Percentiles rank a stretch among this genome's conserved stretches.
Conservation (phyloP, 2,888 invertebrate genomes). For the Tricholauxania praeusta region DNA sequence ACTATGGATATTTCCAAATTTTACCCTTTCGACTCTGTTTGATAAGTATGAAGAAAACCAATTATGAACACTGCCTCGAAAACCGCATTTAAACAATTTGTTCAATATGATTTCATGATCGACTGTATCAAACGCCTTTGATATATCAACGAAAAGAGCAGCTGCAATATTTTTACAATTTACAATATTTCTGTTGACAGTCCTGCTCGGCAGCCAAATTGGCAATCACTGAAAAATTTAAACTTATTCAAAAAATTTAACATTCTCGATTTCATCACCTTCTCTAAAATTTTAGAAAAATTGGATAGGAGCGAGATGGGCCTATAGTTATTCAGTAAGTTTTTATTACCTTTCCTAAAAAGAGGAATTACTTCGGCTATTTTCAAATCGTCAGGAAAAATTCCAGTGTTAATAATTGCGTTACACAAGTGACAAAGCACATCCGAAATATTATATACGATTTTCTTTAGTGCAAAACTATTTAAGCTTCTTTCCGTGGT, state of each 20-base stretch:
- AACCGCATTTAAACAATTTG: not conserved
- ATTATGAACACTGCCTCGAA: no score
- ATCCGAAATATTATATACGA: no score
- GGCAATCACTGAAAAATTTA: not conserved
- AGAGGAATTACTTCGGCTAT: no score
- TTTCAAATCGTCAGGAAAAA: no score
- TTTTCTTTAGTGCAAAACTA: no score
- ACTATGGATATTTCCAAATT: not conserved
- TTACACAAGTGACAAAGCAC: no score
- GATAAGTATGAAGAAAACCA: no score
- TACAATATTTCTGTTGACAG: not conserved
- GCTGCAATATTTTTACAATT: not conserved
- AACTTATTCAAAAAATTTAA: not conserved
- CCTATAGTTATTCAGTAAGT: not conserved
- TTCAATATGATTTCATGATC: not conserved
- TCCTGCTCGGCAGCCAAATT: constrained; percentile 1
- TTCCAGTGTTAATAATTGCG: no score
- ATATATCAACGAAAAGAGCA: not conserved
- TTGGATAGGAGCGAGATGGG: no score
- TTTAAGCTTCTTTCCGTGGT: no score
- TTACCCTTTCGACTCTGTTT: not conserved
- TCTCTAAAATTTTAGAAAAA: no score
- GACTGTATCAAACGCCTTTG: not conserved
- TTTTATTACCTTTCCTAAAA: no score
- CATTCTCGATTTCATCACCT: not conserved